These are phyloP conservation scores for Alligator mississippiensis DNA, from an alignment of 2,113 vertebrate species.

Conservation along the genomic window DNA sequence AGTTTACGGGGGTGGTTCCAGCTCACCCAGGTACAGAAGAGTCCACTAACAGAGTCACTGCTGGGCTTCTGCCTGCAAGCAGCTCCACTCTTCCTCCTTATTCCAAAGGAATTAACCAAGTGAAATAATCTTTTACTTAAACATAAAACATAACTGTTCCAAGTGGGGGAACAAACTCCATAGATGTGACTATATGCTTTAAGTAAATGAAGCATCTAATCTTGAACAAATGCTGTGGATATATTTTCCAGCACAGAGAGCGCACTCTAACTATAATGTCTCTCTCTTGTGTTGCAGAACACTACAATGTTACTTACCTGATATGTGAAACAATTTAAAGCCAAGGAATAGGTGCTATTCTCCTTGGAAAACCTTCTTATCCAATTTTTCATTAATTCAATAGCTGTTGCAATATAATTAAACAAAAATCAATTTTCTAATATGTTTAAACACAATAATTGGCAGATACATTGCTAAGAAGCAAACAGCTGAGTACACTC, in stretches of 20 bases:
- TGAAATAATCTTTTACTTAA: background rate
- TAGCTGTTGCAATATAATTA: background rate
- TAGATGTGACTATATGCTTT: background rate
- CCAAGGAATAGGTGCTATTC: background rate
- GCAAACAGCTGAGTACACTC: background rate
- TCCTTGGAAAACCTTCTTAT: background rate
- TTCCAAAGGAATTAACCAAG: constrained; percentile 26
- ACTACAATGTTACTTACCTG: background rate
- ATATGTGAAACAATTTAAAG: background rate
- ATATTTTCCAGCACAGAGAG: background rate
- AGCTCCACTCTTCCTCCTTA: background rate
- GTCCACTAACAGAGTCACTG: too few relatives aligned
- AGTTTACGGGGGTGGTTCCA: background rate
- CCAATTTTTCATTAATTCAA: background rate
- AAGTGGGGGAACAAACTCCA: background rate
- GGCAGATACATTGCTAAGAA: background rate
- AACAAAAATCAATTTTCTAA: background rate
- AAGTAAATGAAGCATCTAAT: background rate
- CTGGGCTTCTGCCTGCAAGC: too few relatives aligned
- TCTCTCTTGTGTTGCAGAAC: background rate
- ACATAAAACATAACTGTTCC: background rate
- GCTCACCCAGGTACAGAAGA: background rate
- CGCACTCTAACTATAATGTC: background rate
- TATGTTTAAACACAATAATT: background rate
- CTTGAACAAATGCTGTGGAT: background rate